Percentiles rank a stretch among this genome's conserved stretches.
phyloP scores from a whole-genome alignment of 2,888 invertebrate species.

The Trichacis sp. region DNA sequence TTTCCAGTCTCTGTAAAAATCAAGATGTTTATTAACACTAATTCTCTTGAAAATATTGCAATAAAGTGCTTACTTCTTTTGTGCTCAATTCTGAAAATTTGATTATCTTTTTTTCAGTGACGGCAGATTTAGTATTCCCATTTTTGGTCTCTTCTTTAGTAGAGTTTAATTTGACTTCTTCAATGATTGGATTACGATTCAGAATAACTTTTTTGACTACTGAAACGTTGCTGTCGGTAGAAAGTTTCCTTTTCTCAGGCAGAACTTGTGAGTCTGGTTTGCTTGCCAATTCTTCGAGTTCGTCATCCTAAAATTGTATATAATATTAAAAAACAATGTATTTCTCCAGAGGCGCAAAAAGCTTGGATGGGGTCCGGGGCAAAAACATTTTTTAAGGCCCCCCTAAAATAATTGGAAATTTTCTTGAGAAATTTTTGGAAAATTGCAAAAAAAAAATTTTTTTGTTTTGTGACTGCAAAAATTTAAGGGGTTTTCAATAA shows the following conservation, averaged over 20 bases:
- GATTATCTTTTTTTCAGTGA: slow-evolving; percentile 70
- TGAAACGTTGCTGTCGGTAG: slow-evolving; percentile 55
- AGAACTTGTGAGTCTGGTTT: slow-evolving; percentile 63
- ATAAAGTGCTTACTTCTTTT: slow-evolving; percentile 70
- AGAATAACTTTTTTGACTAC: slow-evolving; percentile 75
- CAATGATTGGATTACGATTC: slow-evolving; percentile 67
- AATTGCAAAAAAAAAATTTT: too few species aligned
- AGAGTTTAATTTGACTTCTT: slow-evolving; percentile 57
- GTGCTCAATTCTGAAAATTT: slow-evolving; percentile 73
- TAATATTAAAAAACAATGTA: too few species aligned
- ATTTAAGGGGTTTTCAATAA: too few species aligned
- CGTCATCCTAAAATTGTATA: slow-evolving; percentile 58
- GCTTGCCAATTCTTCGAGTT: slow-evolving; percentile 62
- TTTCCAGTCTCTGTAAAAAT: slow-evolving; percentile 74
- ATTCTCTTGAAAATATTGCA: background rate
- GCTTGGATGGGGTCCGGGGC: too few species aligned
- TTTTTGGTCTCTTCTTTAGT: slow-evolving; percentile 31
- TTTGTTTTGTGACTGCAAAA: too few species aligned
- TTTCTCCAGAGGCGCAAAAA: too few species aligned
- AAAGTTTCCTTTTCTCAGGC: slow-evolving; percentile 59
- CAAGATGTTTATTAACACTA: slow-evolving; percentile 21
- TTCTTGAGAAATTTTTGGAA: too few species aligned
- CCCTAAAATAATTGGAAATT: too few species aligned
- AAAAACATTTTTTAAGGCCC: too few species aligned
- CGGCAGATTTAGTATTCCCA: slow-evolving; percentile 42